Evolutionary conservation across 2,797 vertebrate genomes (phyloP).

Genomic region (Avahi laniger): DNA sequence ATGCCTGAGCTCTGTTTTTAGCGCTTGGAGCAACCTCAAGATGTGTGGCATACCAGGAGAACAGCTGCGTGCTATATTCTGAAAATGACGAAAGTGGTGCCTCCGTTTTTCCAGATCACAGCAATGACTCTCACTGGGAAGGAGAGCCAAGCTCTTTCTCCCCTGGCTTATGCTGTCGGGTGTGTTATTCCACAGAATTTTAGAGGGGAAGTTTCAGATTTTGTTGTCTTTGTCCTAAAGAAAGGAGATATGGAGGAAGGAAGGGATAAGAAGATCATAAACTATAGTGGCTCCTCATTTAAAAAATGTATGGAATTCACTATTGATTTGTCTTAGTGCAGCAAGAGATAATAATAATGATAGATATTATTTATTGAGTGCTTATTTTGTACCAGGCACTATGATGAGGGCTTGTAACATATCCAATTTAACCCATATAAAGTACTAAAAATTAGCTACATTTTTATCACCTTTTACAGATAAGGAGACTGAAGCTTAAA

Average conservation of each 20-base stretch:
- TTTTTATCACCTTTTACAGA: constrained; percentile 22
- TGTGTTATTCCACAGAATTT: constrained; percentile 2
- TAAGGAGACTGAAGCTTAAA: constrained; percentile 35
- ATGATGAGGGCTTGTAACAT: not conserved
- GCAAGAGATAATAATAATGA: not conserved
- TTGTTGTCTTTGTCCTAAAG: constrained; percentile 43
- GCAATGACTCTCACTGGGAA: constrained; percentile 32
- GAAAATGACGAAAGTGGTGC: constrained; percentile 64
- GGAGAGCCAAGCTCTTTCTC: constrained; percentile 38
- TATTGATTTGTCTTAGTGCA: constrained; percentile 20
- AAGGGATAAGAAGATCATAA: not conserved
- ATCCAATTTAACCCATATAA: not conserved
- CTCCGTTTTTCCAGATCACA: constrained; percentile 63
- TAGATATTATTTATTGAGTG: not conserved
- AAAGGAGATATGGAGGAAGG: not conserved
- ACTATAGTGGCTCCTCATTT: not conserved
- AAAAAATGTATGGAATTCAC: not conserved
- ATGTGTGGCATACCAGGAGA: constrained; percentile 69
- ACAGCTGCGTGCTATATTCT: constrained; percentile 77
- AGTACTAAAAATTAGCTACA: not conserved
- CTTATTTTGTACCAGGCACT: not conserved
- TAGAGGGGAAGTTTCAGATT: constrained; percentile 50
- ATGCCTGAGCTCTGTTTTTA: constrained; percentile 71
- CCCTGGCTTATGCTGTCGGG: not conserved
- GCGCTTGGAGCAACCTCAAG: constrained; percentile 63